These are phyloP conservation scores for Motacilla alba DNA, from an alignment of 2,113 vertebrate species.

Conservation along the genomic window DNA sequence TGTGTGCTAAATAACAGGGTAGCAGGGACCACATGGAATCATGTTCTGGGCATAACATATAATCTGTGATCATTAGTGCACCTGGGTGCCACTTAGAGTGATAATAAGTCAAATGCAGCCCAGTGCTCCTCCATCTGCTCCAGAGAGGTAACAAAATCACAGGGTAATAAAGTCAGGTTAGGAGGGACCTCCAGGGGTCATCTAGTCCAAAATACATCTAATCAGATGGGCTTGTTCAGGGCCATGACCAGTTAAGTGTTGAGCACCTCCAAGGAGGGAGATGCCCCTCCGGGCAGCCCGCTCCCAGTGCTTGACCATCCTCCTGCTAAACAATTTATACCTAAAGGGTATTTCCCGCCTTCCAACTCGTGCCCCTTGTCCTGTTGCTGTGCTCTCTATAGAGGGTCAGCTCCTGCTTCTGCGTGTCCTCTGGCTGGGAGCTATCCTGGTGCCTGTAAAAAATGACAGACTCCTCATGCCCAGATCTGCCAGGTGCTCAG, in stretches of 20 bases:
- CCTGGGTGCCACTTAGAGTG: neutral
- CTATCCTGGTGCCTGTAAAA: neutral
- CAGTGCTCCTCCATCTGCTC: neutral
- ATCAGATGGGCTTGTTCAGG: neutral
- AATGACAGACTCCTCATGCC: neutral
- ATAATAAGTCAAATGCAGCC: neutral
- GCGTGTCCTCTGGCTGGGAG: rapidly evolving
- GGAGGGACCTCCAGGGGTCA: neutral
- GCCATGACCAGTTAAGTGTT: neutral
- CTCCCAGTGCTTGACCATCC: neutral
- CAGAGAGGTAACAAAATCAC: neutral
- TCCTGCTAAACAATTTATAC: neutral
- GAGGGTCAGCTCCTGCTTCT: neutral
- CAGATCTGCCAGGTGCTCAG: neutral
- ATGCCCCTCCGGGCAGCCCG: rapidly evolving
- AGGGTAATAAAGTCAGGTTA: neutral
- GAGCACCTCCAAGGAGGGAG: neutral
- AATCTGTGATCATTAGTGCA: neutral
- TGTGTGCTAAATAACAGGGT: neutral
- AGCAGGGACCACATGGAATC: neutral
- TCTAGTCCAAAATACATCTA: neutral
- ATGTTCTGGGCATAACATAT: neutral
- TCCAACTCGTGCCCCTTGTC: neutral
- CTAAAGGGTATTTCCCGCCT: neutral
- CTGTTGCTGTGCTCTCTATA: neutral